These are phyloP conservation scores for Axinella damicornis DNA, from an alignment of 37 sponge, comb jelly and placozoan genomes.

Conservation along the genomic window DNA sequence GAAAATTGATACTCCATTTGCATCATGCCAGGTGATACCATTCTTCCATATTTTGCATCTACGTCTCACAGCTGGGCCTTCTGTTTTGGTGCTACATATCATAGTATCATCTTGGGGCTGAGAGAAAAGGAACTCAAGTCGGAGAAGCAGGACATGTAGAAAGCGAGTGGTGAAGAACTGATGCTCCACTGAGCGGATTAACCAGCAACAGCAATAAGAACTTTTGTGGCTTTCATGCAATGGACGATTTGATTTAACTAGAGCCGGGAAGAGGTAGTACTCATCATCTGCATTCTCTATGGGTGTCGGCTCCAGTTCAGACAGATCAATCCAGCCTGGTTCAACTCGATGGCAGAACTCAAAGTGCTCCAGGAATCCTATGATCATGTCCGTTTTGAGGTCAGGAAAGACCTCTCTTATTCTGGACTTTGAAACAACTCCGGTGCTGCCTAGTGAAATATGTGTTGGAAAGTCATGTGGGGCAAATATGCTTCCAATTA, in stretches of 20 bases:
- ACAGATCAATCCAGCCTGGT: not conserved
- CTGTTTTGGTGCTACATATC: not conserved
- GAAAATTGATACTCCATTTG: not conserved
- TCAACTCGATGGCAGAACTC: conserved; percentile 36
- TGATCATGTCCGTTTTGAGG: conserved; percentile 1
- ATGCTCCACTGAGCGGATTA: not conserved
- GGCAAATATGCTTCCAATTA: conserved; percentile 34
- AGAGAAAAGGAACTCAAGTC: conserved; percentile 14
- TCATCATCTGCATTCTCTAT: not conserved
- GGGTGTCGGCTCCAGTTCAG: no score
- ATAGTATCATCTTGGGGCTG: not conserved
- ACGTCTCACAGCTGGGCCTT: no score
- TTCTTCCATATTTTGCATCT: not conserved
- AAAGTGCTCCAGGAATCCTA: conserved; percentile 2
- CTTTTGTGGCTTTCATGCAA: not conserved
- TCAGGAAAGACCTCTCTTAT: conserved; percentile 18
- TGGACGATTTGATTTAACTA: not conserved
- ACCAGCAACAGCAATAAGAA: conserved; percentile 19
- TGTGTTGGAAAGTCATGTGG: conserved; percentile 1
- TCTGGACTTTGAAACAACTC: conserved; percentile 5
- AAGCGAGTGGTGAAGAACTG: conserved; percentile 24
- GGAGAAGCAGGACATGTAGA: conserved; percentile 21
- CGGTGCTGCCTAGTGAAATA: not conserved
- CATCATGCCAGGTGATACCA: not conserved
- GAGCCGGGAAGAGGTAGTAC: conserved; percentile 36